Percentiles rank a stretch among this genome's conserved stretches.
Evolutionary conservation across 2,113 vertebrate genomes (phyloP).

Genomic region (Vidua macroura): DNA sequence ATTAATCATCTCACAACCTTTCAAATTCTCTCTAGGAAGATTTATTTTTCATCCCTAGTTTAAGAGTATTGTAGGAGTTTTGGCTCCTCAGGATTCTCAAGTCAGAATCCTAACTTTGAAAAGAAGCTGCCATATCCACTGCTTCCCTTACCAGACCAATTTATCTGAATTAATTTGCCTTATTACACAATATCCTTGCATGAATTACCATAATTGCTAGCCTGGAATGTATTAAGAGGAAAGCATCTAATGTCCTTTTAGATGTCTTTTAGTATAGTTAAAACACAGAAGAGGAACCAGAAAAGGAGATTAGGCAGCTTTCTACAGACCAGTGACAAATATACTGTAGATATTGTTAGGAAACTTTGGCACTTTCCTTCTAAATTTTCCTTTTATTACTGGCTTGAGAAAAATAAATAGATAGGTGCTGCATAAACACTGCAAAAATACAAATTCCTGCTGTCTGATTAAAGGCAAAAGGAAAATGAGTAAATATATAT

Average conservation of each 20-base stretch:
- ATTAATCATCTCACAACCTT: neutral
- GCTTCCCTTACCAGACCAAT: neutral
- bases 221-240: neutral
- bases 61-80: neutral
- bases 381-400: neutral
- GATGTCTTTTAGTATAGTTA: neutral
- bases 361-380: neutral
- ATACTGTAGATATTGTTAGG: neutral
- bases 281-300: neutral
- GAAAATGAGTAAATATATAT: neutral
- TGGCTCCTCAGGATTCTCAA: neutral
- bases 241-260: neutral
- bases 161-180: neutral
- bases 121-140: neutral
- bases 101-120: neutral
- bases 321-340: neutral
- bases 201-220: neutral
- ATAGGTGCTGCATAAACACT: neutral
- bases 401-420: neutral
- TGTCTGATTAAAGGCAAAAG: neutral
- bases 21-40: constrained; percentile 23
- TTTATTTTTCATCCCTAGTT: neutral
- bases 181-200: neutral
- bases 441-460: neutral
- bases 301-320: neutral